phyloP scores from a whole-genome alignment of 2,888 invertebrate genomes.

The Diplolepis rosae region DNA sequence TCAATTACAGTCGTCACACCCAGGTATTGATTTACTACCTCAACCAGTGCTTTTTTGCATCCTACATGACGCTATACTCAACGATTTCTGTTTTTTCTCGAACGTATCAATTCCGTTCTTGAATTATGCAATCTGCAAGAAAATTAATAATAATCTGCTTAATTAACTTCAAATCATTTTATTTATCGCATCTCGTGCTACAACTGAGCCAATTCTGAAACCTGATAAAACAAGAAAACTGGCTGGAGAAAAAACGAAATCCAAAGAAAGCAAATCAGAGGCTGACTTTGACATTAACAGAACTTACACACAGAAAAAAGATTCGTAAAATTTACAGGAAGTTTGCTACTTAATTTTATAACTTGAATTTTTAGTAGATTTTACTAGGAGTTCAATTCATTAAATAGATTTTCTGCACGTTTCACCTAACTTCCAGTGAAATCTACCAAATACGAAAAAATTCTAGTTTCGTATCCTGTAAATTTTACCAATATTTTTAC shows the following conservation, averaged over 20 bases:
- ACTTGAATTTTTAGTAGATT: no score
- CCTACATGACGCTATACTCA: neutral
- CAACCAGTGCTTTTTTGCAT: conserved; percentile 19
- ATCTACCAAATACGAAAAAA: no score
- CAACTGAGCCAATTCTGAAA: neutral
- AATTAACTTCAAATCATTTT: conserved; percentile 21
- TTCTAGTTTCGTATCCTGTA: no score
- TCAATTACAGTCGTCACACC: conserved; percentile 30
- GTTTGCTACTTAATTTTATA: no score
- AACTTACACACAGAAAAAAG: no score
- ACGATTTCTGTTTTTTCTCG: conserved; percentile 5
- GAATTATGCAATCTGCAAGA: conserved; percentile 3
- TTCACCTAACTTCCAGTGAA: no score
- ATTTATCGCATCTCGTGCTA: neutral
- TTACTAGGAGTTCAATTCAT: no score
- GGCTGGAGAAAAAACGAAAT: neutral
- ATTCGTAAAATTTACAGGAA: no score
- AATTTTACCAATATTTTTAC: no score
- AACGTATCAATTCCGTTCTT: conserved; percentile 3
- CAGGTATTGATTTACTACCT: conserved; percentile 27
- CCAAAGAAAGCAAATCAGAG: neutral
- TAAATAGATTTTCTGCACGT: no score
- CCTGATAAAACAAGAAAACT: conserved; percentile 16
- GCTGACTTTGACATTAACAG: no score
- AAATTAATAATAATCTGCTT: conserved; percentile 8